Evolutionary conservation across 1,140 invertebrate species (phyloP).

Genomic region (Hylaeus volcanicus): DNA sequence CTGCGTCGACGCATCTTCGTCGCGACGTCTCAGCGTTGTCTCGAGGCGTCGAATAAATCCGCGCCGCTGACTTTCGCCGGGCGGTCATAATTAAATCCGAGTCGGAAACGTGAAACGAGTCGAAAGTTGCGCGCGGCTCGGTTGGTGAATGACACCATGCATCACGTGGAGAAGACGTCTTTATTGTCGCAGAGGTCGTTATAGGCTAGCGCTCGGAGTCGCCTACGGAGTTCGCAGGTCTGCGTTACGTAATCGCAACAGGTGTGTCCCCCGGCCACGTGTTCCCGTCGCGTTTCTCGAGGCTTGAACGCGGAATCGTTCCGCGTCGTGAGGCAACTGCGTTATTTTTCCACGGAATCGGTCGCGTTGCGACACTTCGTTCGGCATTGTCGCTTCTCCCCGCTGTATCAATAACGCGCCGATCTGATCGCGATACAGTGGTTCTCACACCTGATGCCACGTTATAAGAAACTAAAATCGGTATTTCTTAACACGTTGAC

Average conservation of each 20-base stretch:
- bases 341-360: conserved; percentile 18
- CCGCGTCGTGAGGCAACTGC: neutral
- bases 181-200: conserved; percentile 61
- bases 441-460: neutral
- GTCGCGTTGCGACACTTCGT: conserved; percentile 2
- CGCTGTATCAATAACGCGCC: conserved; percentile 8
- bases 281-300: conserved; percentile 27
- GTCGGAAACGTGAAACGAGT: conserved; percentile 35
- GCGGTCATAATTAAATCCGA: conserved; percentile 51
- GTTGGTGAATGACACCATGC: conserved; percentile 52
- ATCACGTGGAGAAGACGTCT: conserved; percentile 55
- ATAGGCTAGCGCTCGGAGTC: conserved; percentile 32
- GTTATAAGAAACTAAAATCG: no score
- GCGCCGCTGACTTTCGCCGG: conserved; percentile 35
- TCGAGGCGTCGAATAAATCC: conserved; percentile 49
- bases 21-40: neutral
- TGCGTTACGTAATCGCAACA: conserved; percentile 76
- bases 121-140: conserved; percentile 45
- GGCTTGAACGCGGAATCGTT: conserved; percentile 27
- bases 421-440: neutral
- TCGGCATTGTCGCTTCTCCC: conserved; percentile 1
- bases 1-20: neutral
- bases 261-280: conserved; percentile 57
- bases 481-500: no score
- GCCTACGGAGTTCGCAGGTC: conserved; percentile 70